phyloP scores from a whole-genome alignment of 2,888 invertebrate species.

The Pyralis farinalis region DNA sequence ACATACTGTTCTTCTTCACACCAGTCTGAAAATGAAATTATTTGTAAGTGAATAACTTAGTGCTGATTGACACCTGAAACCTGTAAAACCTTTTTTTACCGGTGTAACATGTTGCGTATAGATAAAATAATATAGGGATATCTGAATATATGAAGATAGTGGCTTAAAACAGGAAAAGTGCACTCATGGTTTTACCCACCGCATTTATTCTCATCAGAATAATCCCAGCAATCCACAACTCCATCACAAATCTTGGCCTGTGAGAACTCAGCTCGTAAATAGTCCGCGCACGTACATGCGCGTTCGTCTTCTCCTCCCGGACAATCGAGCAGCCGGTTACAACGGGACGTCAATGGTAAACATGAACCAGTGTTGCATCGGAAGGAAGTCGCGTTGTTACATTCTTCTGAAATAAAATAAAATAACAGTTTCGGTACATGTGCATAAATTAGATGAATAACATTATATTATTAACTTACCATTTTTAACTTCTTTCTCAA shows the following conservation, averaged over 20 bases:
- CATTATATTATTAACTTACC: slow-evolving; percentile 31
- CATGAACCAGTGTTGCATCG: slow-evolving; percentile 84
- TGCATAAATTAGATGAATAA: not conserved
- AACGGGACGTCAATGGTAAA: slow-evolving; percentile 83
- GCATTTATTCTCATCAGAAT: slow-evolving; percentile 88
- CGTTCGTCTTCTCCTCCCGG: slow-evolving; percentile 86
- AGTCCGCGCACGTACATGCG: slow-evolving; percentile 88
- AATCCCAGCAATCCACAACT: slow-evolving; percentile 89
- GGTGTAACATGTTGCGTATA: too few species aligned
- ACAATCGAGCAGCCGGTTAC: slow-evolving; percentile 87
- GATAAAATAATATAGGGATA: too few species aligned
- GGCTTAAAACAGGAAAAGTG: too few species aligned
- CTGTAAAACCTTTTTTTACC: too few species aligned
- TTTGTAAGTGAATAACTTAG: not conserved
- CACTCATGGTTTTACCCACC: too few species aligned
- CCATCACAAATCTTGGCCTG: slow-evolving; percentile 90
- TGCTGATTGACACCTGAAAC: too few species aligned
- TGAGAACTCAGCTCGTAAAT: slow-evolving; percentile 84
- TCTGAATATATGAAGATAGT: too few species aligned
- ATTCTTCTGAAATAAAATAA: slow-evolving; percentile 56
- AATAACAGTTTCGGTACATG: too few species aligned
- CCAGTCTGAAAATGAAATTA: slow-evolving; percentile 84
- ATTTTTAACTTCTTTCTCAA: slow-evolving; percentile 35
- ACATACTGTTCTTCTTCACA: slow-evolving; percentile 86
- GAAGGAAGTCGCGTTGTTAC: slow-evolving; percentile 74